Evolutionary conservation across 2,888 invertebrate species (phyloP), one percentile per base, ranked within the genome.

Genomic region (Acleris literana): DNA sequence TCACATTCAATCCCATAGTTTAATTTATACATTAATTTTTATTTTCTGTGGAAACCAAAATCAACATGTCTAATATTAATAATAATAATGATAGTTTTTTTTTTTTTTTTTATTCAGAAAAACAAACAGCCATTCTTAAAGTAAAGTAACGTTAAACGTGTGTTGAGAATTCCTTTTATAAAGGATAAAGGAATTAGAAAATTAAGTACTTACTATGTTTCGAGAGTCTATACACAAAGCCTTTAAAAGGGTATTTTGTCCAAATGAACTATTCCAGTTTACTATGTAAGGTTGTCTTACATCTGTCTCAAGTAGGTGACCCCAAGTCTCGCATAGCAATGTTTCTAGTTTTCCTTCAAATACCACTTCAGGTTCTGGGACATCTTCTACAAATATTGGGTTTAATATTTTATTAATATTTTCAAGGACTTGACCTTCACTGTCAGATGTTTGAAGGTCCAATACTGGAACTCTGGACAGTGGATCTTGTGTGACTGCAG

Each of bases 211-310:
- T 93, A 97, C 97, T 87, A 97, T 97, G 88, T 97, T 97, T 76
- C 97, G 94, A 13, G 96, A 96, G 88, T 97, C 97, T 78, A 97
- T 97, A 76, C 96, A 96, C 62, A 97, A 92, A 49, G 97, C 94
- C 77, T 94, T 95, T 62, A 97, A 90, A 57, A 97, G 93, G 51
- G 94, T 93, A 82, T 96, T 96, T 76, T 97, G 96, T 74, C 96
- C 95, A 67, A 94, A 90, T 56, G 97, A 97, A 78, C 95, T 96
- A 66, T 94, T 93, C 97, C 97, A 97, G 76, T 96, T 96, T 76
- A 96, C 96, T 73, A 94, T 94, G 64, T 97, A 93, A 13, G 97
- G 97, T 77, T 96, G 95, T 20, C 97, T 95, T 63, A 95, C 94
- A 79, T 97, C 97, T 66, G 96, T 94, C 77, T 95, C 95, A 76